Conservation (phyloP, 1,140 invertebrate species). For the Aphaenogaster ashmeadi region DNA sequence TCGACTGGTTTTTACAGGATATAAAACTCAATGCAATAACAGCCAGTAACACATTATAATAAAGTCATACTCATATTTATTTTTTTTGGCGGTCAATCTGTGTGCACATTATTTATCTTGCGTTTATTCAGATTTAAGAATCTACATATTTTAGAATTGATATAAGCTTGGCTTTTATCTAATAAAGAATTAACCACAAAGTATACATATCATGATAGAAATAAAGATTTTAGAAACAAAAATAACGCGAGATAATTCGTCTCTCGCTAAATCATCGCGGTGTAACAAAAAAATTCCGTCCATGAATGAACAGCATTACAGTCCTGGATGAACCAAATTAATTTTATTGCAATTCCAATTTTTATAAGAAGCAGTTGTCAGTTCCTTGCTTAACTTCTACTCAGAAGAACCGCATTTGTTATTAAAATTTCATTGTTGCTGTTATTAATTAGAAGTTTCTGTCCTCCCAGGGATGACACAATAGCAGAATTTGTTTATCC, state of each 20-base stretch:
- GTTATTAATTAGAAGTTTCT: background rate
- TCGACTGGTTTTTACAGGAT: background rate
- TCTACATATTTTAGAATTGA: background rate
- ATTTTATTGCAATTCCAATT: background rate
- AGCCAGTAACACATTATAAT: background rate
- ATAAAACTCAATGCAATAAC: background rate
- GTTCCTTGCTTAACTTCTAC: background rate
- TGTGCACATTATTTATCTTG: background rate
- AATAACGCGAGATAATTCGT: slow-evolving; percentile 89
- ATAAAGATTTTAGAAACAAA: slow-evolving; percentile 19
- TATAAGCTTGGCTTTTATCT: slow-evolving; percentile 1
- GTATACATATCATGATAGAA: background rate
- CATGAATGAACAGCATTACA: background rate
- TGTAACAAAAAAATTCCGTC: slow-evolving; percentile 86
- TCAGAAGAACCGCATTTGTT: background rate
- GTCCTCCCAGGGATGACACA: background rate
- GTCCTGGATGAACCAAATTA: background rate
- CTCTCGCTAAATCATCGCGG: slow-evolving; percentile 90
- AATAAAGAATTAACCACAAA: slow-evolving; percentile 1
- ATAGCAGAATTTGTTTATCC: background rate
- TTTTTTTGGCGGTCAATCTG: background rate
- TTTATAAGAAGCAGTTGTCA: background rate
- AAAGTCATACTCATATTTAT: background rate
- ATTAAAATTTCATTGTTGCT: background rate
- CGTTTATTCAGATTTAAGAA: background rate